Evolutionary conservation across 1,140 invertebrate genomes (phyloP), one percentile per base, ranked within the genome.

Genomic region (Halesus radiatus): DNA sequence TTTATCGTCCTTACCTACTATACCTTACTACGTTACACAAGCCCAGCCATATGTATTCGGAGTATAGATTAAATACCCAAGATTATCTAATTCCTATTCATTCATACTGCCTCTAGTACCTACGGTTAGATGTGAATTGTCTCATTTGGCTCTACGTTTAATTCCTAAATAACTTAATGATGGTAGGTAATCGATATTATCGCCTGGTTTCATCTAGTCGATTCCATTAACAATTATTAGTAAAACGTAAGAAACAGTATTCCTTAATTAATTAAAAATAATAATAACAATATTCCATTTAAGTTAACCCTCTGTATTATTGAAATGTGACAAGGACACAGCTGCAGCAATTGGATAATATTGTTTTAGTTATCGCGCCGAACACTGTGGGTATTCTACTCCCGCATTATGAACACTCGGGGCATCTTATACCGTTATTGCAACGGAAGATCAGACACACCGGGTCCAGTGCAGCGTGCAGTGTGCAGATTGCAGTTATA

Each of bases 331-430:
- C 70, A 54, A 50, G n/a, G 6, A 6, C 22, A n/a, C 70, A 56
- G 50, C 70, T 13, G 6, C 70, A 56, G 50, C 70, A 23, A 22
- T 37, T 70, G 66, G 32, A 32, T n/a, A 70, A 86, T 82, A 84
- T 87, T 88, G 86, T 86, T 86, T 86, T 85, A 84, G 87, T 86
- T 87, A 88, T 89, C 86, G 87, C 86, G 58, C 85, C 87, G 87
- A 87, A 88, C 88, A 88, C 88, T 87, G 88, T 88, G 87, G 88
- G 87, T 85, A 85, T 89, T 89, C 89, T 88, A 89, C 89, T 88
- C 84, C 87, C 87, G 87, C 88, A 89, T 88, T 88, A 88, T 88
- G 87, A 86, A 85, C 86, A 87, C 86, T 58, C 85, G 86, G 87
- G 88, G 87, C 85, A 85, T 88, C 88, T 89, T 88, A 88, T 89